Percentiles rank a stretch among this genome's conserved stretches.
Conservation (phyloP, 2,888 invertebrate genomes). For the Torymus tubicola region DNA sequence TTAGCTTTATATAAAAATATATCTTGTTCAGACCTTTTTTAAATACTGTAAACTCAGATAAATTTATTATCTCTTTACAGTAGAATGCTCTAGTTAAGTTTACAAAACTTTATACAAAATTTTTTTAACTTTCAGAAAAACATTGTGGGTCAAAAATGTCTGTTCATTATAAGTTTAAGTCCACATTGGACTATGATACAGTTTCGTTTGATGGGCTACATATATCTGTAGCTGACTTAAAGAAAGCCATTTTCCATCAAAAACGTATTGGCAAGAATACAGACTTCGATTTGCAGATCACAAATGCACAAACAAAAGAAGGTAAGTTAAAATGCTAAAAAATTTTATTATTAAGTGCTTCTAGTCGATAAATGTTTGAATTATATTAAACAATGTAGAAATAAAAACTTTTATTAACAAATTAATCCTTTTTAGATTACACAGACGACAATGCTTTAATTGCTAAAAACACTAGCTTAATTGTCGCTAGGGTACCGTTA, state of each 20-base stretch:
- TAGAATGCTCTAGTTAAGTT: neutral
- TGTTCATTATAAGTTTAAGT: conserved; percentile 99
- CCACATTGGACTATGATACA: conserved; percentile 96
- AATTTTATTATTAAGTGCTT: conserved; percentile 2
- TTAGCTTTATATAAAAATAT: neutral
- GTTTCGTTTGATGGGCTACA: conserved; percentile 98
- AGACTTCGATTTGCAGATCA: conserved; percentile 97
- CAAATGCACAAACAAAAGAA: conserved; percentile 98
- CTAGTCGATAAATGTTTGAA: neutral
- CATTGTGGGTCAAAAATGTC: conserved; percentile 81
- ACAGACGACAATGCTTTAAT: conserved; percentile 93
- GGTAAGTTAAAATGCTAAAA: conserved; percentile 78
- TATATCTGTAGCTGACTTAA: conserved; percentile 96
- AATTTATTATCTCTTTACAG: conserved; percentile 20
- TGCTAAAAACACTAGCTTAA: conserved; percentile 97
- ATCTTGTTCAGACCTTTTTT: neutral
- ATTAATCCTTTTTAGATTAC: conserved; percentile 84
- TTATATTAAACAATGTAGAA: neutral
- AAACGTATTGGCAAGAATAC: conserved; percentile 95
- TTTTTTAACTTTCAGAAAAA: conserved; percentile 51
- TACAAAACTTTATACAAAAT: neutral
- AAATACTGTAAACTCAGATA: neutral
- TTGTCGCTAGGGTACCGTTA: conserved; percentile 94
- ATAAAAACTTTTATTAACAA: too few relatives aligned
- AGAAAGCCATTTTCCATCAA: conserved; percentile 95